Base-by-base conservation (phyloP, 2,797 vertebrate species). In the Selene dorsalis region DNA sequence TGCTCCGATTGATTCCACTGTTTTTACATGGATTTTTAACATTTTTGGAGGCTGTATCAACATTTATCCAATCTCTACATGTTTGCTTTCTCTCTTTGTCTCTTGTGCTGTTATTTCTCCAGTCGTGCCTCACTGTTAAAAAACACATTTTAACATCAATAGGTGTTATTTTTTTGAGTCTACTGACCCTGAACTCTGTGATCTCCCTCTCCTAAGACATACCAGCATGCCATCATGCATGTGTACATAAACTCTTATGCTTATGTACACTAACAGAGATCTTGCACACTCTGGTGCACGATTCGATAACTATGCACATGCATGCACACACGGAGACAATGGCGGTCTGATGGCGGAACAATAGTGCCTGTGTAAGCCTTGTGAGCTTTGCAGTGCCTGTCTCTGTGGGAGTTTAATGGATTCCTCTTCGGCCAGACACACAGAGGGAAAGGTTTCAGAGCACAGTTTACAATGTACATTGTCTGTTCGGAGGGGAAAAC, bases 371-470 rank as follows among this genome's bases (percentile, higher is more conserved):
- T 92, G 87, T 91, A 57, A 84, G 75, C 62, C 69, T 56, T 39
- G 71, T 48, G 74, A 81, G 86, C 71, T 52, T 69, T 72, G 78
- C 86, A 67, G 83, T 91, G 87, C 89, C 84, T 77, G 88, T 84
- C 92, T 90, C 92, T 80, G 89, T 89, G 77, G 82, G 87, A 75
- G 69, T 83, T 87, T 24, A 76, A 85, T 83, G 45, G 72, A 86
- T 89, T 88, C 76, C 60, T 55, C 70, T 75, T 74, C 55, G 62
- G 45, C 58, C 61, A 66, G 38, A 43, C 59, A 6, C 60, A 53
- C 39, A 66, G 69, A 75, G 47, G 75, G 50, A 75, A 83, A 79
- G 48, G 45, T 43, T 82, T 82, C 79, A 69, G 48, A 73, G 45
- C 63, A 8, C 30, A 38, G 20, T 79, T 69, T 50, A 62, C 35